Evolutionary conservation across 2,888 invertebrate species (phyloP), one percentile per base, ranked within the genome.

Genomic region (Melipona beecheii): DNA sequence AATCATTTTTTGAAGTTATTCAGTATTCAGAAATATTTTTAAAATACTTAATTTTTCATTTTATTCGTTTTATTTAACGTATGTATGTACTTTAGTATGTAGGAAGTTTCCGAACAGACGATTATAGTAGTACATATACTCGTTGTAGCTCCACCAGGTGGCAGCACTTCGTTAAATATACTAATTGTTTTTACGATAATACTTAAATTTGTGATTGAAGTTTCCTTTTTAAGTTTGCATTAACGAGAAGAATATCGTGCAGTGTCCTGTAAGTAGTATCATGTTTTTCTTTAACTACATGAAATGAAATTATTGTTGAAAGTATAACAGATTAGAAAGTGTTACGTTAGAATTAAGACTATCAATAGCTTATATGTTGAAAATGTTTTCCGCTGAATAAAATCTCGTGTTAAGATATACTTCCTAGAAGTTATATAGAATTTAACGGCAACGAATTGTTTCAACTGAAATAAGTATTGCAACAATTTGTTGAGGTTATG

Each of bases 401-500:
- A 36, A n/a, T n/a, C 0, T 19, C 19, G 43, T 31, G 9, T n/a
- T n/a, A 17, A 64, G 4, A 52, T 70, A 24, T 31, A 60, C 19
- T 27, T 17, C 9, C 62, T 19, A 50, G 6, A 52, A 17, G 43
- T 24, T 11, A 6, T 50, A 31, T 4, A 49, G 1, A 21, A 19
- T 5, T 19, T 19, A 54, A 21, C 4, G 52, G 21, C 24, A 19
- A 52, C 15, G 24, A 31, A 31, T 60, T 54, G 17, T 31, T 4
- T 1, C 17, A 27, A 50, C 4, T 2, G 31, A 31, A 17, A 27
- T n/a, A n/a, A 56, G 13, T 56, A n/a, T 9, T 2, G 24, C 31
- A 19, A 54, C 15, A 17, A 15, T 70, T 82, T 77, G 70, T 43
- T 74, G 79, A 86, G 86, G 86, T 86, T 86, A 86, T 83, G 86